These are phyloP conservation scores for Linepithema humile DNA, from an alignment of 1,140 invertebrate genomes.

Conservation along the genomic window DNA sequence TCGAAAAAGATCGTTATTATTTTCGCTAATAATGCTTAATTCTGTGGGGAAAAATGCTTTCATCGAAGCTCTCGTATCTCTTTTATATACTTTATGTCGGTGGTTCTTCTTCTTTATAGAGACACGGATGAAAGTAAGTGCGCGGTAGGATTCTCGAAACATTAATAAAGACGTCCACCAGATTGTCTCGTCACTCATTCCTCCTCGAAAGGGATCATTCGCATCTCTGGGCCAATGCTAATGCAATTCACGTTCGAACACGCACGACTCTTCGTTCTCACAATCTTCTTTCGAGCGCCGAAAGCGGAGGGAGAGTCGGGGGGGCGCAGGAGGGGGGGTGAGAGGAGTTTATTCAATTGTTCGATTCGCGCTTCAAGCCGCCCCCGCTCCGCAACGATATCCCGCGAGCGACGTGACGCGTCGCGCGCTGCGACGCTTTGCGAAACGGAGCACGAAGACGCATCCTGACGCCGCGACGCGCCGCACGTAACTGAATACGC, in stretches of 20 bases:
- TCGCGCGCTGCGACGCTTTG: neutral
- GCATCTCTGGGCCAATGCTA: neutral
- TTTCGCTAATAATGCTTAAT: too few relatives aligned
- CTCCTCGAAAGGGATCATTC: too few relatives aligned
- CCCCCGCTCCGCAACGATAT: neutral
- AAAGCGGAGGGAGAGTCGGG: neutral
- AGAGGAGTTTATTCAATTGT: conserved; percentile 21
- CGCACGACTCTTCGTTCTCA: conserved; percentile 13
- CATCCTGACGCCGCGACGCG: conserved; percentile 78
- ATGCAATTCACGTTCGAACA: neutral
- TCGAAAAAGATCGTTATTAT: too few relatives aligned
- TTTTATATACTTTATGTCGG: too few relatives aligned
- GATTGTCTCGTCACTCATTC: too few relatives aligned
- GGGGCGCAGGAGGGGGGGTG: neutral
- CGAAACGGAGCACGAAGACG: conserved; percentile 57
- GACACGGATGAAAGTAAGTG: too few relatives aligned
- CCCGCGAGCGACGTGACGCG: conserved; percentile 18
- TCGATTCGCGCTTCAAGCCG: conserved; percentile 7
- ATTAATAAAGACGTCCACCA: too few relatives aligned
- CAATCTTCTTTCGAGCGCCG: conserved; percentile 18
- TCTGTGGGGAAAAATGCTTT: too few relatives aligned
- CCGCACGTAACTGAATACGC: conserved; percentile 81
- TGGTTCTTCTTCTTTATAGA: too few relatives aligned
- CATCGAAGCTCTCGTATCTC: too few relatives aligned
- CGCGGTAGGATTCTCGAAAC: too few relatives aligned